Evolutionary conservation across 2,113 vertebrate genomes (phyloP).

Genomic region (Malaclemys terrapin): DNA sequence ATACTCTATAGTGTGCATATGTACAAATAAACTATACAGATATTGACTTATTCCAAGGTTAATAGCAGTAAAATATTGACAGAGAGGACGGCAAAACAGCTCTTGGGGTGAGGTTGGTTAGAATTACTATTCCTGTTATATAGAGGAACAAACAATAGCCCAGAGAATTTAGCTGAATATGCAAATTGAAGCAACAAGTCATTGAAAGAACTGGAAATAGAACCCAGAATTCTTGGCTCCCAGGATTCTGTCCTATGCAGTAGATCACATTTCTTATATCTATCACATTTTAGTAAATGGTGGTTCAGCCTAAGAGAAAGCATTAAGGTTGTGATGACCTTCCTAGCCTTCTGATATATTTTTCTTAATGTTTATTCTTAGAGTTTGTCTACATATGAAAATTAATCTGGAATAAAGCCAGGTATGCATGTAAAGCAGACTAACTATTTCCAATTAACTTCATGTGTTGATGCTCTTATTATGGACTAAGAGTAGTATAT

Average conservation of each 20-base stretch:
- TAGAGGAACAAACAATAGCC: background rate
- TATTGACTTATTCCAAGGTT: background rate
- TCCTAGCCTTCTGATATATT: background rate
- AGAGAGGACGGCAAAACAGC: background rate
- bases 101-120: background rate
- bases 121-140: background rate
- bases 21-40: rapidly evolving
- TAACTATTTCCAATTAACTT: background rate
- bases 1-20: rapidly evolving
- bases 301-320: rapidly evolving
- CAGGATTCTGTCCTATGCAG: background rate
- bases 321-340: background rate
- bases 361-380: background rate
- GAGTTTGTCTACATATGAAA: background rate
- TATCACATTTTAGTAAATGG: background rate
- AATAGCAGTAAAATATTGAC: background rate
- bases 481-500: background rate
- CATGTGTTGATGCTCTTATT: background rate
- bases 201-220: background rate
- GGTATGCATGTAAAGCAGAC: background rate
- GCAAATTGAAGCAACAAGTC: background rate
- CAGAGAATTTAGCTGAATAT: background rate
- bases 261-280: background rate
- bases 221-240: background rate
- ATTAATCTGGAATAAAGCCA: background rate